These are phyloP conservation scores for Scyliorhinus canicula DNA, from an alignment of 2,797 vertebrate species.

Conservation along the genomic window DNA sequence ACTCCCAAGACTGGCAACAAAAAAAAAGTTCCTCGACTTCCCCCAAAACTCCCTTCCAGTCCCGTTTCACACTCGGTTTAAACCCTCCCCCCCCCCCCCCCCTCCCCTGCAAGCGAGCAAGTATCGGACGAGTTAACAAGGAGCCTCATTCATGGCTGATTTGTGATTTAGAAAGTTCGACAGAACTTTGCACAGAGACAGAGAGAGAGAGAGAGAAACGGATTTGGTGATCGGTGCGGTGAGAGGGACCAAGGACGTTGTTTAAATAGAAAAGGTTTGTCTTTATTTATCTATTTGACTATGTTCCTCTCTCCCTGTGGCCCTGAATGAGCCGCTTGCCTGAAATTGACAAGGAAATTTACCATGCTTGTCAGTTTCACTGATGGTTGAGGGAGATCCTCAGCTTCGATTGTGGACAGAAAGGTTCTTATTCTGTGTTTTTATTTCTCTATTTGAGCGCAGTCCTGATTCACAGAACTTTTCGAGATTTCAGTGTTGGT, in stretches of 20 bases:
- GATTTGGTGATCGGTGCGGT: not conserved
- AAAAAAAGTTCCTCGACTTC: not conserved
- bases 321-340: too few species aligned
- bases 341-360: not conserved
- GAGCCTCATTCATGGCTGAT: not conserved
- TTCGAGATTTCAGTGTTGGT: too few species aligned
- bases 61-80: not conserved
- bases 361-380: too few species aligned
- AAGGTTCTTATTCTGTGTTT: too few species aligned
- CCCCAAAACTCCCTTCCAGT: too few species aligned
- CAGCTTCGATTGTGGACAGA: too few species aligned
- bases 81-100: not conserved
- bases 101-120: too few species aligned
- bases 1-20: not conserved
- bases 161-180: not conserved
- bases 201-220: not conserved
- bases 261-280: not conserved
- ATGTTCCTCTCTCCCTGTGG: too few species aligned
- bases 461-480: too few species aligned
- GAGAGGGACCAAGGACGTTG: not conserved
- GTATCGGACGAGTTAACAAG: too few species aligned
- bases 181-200: not conserved
- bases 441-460: too few species aligned
- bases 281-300: not conserved
- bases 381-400: too few species aligned